Evolutionary conservation across 2,888 invertebrate species (phyloP), one percentile per base, ranked within the genome.

Genomic region (Agrotis clavis): DNA sequence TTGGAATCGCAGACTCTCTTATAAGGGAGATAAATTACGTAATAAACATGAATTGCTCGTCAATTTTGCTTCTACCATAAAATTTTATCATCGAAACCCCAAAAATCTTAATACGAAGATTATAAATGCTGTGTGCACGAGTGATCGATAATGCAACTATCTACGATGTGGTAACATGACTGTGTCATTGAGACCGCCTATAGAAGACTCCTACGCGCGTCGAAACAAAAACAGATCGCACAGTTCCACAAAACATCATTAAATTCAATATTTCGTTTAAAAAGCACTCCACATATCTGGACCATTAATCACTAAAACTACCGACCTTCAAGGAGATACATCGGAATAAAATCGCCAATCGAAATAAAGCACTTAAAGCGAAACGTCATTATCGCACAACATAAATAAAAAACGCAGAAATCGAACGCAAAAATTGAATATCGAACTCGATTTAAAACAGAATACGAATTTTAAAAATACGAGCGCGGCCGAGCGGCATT

Each of bases 341-440:
- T 95, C 95, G 94, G 94, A 94, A 95, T 95, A 95, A 96, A 95
- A 95, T 96, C 95, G 94, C 92, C 95, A 95, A 95, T 96, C 95
- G 96, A 94, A 96, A 96, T 96, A 95, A 96, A 96, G 95, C 96
- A 96, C 96, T 96, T 96, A 96, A 96, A 90, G 94, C 94, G 95
- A 95, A 96, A 96, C 95, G 95, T 96, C 96, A 96, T 95, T 96
- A 96, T 96, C 96, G 95, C 95, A 94, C 94, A 94, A 94, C 95
- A 95, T 95, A 96, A 95, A 96, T 95, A 96, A 96, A 95, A 95
- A 94, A 93, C 90, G 90, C 90, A 90, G 93, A 94, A 95, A 95
- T 94, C 95, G 95, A 96, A 95, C 94, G 94, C 94, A 95, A 96
- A 96, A 96, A 95, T 96, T 96, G 95, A 95, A 96, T 96, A 95